Evolutionary conservation across 2,113 vertebrate species (phyloP).

Genomic region (Anthoscopus minutus): DNA sequence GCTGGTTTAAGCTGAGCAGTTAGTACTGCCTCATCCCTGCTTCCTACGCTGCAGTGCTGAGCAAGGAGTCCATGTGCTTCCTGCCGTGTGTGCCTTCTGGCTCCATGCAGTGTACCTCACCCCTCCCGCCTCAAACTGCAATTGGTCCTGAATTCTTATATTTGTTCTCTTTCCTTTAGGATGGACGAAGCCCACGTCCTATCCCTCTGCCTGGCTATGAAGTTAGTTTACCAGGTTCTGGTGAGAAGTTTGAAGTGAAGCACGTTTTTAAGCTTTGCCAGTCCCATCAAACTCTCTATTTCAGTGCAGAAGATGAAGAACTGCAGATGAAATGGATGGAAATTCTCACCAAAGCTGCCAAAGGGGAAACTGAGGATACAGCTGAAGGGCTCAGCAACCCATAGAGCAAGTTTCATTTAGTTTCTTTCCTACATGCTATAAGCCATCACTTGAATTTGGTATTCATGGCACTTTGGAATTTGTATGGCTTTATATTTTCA

Average conservation of each 20-base stretch:
- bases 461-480: constrained; percentile 83
- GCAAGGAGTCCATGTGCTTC: accelerated
- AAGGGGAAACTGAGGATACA: constrained; percentile 57
- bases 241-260: constrained; percentile 73
- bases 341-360: constrained; percentile 73
- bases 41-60: accelerated
- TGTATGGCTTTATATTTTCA: constrained; percentile 66
- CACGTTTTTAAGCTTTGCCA: constrained; percentile 78
- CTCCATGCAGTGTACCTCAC: accelerated
- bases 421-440: constrained; percentile 64
- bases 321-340: constrained; percentile 81
- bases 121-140: accelerated
- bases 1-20: not conserved
- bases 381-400: constrained; percentile 65
- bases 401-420: constrained; percentile 21
- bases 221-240: constrained; percentile 58
- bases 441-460: constrained; percentile 81
- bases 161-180: constrained; percentile 64
- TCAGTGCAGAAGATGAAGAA: constrained; percentile 79
- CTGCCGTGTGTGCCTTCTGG: not conserved
- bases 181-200: constrained; percentile 58
- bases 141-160: not conserved
- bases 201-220: constrained; percentile 80
- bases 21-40: accelerated
- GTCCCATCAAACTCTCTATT: constrained; percentile 77